Conservation (phyloP, 2,113 vertebrate genomes). For the Sander vitreus region DNA sequence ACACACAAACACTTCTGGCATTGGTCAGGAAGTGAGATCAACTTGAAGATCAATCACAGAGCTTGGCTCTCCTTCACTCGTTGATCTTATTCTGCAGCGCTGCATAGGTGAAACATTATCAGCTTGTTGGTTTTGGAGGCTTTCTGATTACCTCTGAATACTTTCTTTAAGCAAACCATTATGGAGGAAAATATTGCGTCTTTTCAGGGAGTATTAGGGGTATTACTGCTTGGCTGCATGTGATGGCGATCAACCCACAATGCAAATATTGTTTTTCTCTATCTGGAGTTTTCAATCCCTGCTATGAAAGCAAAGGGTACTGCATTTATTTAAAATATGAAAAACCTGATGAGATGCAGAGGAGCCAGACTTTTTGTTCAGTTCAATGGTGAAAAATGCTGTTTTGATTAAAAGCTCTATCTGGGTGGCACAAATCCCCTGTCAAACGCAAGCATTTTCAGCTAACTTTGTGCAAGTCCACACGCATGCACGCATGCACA, state of each 20-base stretch:
- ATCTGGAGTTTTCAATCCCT: slow-evolving; percentile 27
- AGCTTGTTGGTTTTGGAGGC: slow-evolving; percentile 48
- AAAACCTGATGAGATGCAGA: slow-evolving; percentile 21
- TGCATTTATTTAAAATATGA: slow-evolving; percentile 5
- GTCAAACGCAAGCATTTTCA: slow-evolving; percentile 36
- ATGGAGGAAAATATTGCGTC: slow-evolving; percentile 30
- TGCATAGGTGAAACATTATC: slow-evolving; percentile 56
- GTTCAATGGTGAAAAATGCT: slow-evolving; percentile 29
- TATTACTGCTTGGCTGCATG: slow-evolving; percentile 31
- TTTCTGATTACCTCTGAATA: slow-evolving; percentile 48
- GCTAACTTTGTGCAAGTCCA: slow-evolving; percentile 29
- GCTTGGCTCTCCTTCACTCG: slow-evolving; percentile 34
- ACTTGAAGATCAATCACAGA: slow-evolving; percentile 60
- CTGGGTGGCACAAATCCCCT: slow-evolving; percentile 54
- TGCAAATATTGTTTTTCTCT: slow-evolving; percentile 54
- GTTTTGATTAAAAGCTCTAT: slow-evolving; percentile 50
- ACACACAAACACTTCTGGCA: slow-evolving; percentile 63
- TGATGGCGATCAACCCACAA: slow-evolving; percentile 47
- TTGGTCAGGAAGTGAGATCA: slow-evolving; percentile 65
- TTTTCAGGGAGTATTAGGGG: slow-evolving; percentile 34
- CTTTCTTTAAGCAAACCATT: slow-evolving; percentile 48
- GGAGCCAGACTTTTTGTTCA: background rate
- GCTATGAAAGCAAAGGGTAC: slow-evolving; percentile 10
- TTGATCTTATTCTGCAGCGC: slow-evolving; percentile 39
- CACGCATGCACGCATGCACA: background rate